A percentile compares a stretch with the other conserved stretches of the same genome.
Conservation (phyloP, 2,113 vertebrate genomes). For the Mus pahari region DNA sequence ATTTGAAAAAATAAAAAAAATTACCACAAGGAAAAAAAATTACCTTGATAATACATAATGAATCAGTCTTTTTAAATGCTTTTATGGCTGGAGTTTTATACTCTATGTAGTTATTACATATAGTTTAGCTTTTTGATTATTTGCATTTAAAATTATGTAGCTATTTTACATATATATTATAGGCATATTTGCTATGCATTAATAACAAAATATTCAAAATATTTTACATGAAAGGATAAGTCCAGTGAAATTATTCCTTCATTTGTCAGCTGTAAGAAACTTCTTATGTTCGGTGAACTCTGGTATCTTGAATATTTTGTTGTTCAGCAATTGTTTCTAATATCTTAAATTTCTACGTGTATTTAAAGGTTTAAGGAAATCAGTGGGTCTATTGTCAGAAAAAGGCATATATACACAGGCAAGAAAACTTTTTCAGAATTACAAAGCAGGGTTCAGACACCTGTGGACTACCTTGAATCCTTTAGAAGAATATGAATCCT, state of each 20-base stretch:
- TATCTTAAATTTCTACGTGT: background rate
- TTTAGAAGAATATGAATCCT: background rate
- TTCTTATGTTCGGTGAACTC: constrained; percentile 5
- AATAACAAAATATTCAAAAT: background rate
- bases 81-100: background rate
- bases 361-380: background rate
- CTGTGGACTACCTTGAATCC: background rate
- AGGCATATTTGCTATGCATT: background rate
- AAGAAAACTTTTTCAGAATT: background rate
- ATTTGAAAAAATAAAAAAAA: no score
- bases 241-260: background rate
- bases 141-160: constrained; percentile 11
- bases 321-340: background rate
- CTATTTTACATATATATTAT: background rate
- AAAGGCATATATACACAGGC: background rate
- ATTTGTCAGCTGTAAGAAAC: constrained; percentile 8
- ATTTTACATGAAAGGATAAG: background rate
- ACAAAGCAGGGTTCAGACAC: background rate
- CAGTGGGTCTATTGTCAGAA: background rate
- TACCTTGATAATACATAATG: background rate
- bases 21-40: no score
- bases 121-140: background rate
- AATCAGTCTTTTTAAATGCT: background rate
- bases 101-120: background rate
- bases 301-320: background rate